phyloP scores from a whole-genome alignment of 2,888 invertebrate species.

The Meteorus colon region DNA sequence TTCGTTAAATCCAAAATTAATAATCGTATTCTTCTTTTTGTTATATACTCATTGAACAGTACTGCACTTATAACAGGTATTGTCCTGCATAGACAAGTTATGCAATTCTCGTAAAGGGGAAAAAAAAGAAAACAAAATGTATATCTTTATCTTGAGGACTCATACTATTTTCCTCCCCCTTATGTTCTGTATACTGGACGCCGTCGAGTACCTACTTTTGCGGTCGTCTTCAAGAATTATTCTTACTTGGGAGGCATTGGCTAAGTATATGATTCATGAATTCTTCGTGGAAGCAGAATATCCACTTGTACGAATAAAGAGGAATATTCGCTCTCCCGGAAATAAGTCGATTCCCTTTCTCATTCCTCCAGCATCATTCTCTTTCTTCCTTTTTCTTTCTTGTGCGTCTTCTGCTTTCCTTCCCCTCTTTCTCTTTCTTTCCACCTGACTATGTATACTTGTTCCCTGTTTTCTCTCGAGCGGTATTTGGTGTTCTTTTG shows the following conservation, averaged over 20 bases:
- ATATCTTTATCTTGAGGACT: slow-evolving; percentile 31
- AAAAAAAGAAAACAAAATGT: background rate
- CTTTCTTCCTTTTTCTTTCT: background rate
- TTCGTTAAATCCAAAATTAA: background rate
- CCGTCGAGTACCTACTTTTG: slow-evolving; percentile 12
- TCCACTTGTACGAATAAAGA: slow-evolving; percentile 45
- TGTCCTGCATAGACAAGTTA: background rate
- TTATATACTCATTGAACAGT: background rate
- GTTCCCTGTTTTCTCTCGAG: slow-evolving; percentile 31
- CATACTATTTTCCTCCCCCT: background rate
- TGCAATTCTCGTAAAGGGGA: background rate
- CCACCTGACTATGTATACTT: background rate
- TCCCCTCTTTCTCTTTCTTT: background rate
- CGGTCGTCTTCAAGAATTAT: slow-evolving; percentile 23
- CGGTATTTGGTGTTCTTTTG: slow-evolving; percentile 41
- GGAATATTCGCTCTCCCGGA: slow-evolving; percentile 37
- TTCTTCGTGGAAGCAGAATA: slow-evolving; percentile 42
- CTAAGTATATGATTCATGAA: slow-evolving; percentile 39
- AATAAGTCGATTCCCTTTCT: slow-evolving; percentile 39
- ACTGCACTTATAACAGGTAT: background rate
- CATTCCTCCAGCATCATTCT: background rate
- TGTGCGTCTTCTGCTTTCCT: slow-evolving; percentile 7
- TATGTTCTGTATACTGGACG: background rate
- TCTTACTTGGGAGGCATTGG: slow-evolving; percentile 26
- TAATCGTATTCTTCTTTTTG: background rate